Base-by-base conservation (phyloP, 2,888 invertebrate species). In the Pandemis heparana region DNA sequence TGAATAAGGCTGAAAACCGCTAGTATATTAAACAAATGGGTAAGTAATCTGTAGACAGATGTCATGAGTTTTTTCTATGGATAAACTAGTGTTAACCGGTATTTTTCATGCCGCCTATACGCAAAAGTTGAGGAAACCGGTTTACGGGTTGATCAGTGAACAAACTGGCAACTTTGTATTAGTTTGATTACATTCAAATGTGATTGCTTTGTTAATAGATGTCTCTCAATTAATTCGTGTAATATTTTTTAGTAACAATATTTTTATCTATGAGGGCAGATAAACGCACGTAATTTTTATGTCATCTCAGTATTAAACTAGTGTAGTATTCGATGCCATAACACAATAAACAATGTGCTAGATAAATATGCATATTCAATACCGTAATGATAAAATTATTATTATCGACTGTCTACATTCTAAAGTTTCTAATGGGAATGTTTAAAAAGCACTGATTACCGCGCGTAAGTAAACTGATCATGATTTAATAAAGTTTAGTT, bases 291-390 rank as follows among this genome's bases (percentile, higher is more conserved):
- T 74, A 74, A 73, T 70, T 75, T 67, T 51, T 73, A 62, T 78
- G 83, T 87, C 85, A 85, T 86, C 87, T 88, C 92, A 92, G 92
- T 92, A 92, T 92, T 92, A 92, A 78, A 82, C 78, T 89, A 90
- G 89, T 86, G 80, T 92, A 92, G 87, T 87, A 80, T 87, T 86
- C 81, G 90, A 90, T 92, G 90, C 91, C 91, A 92, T 92, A 89
- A 88, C 81, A 80, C 69, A 78, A 80, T 77, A 78, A 76, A 51
- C 16, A 56, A 80, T 81, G 81, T 81, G 82, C 81, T 81, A 81
- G 80, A 18, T 69, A 43, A 56, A 32, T 23, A 70, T 18, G 60
- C 64, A 60, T 74, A 60, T 39, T 64, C 63, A 68, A 23, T 71
- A 68, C 70, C 67, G 46, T 53, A 51, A 62, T 72, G 72, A 60